Percentiles rank a stretch among this genome's conserved stretches.
Evolutionary conservation across 2,888 invertebrate genomes (phyloP).

Genomic region (Amphipoea lucens): DNA sequence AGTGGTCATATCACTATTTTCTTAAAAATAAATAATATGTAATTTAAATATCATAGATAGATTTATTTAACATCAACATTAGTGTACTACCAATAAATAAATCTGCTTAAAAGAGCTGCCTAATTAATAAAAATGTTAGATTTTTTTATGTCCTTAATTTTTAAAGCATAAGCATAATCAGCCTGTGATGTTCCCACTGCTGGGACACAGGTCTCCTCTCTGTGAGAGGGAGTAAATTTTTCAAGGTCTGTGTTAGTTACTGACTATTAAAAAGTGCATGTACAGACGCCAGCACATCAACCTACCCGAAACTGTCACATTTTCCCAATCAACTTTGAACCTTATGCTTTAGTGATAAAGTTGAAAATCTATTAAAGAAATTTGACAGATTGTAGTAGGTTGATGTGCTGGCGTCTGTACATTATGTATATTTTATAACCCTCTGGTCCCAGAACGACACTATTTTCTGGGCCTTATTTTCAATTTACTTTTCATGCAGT

Average conservation of each 20-base stretch:
- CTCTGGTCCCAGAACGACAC: background rate
- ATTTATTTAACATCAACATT: background rate
- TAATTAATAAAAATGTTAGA: background rate
- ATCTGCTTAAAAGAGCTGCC: no score
- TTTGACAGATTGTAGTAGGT: no score
- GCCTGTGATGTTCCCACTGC: background rate
- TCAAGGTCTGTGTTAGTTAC: background rate
- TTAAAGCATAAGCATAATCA: background rate
- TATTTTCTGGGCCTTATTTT: background rate
- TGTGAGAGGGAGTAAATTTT: background rate
- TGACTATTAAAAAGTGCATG: background rate
- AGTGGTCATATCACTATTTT: background rate
- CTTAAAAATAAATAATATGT: background rate
- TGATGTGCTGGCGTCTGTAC: no score
- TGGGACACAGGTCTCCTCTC: background rate
- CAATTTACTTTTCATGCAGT: background rate
- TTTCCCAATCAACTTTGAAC: no score
- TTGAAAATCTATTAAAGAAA: no score
- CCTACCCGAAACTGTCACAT: no score
- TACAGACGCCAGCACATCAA: background rate
- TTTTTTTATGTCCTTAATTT: background rate
- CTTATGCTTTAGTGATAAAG: no score
- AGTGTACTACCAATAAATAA: background rate
- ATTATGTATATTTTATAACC: background rate
- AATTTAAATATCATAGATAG: background rate